Base-by-base conservation (phyloP, 2,113 vertebrate species). In the Oxyruncus cristatus region DNA sequence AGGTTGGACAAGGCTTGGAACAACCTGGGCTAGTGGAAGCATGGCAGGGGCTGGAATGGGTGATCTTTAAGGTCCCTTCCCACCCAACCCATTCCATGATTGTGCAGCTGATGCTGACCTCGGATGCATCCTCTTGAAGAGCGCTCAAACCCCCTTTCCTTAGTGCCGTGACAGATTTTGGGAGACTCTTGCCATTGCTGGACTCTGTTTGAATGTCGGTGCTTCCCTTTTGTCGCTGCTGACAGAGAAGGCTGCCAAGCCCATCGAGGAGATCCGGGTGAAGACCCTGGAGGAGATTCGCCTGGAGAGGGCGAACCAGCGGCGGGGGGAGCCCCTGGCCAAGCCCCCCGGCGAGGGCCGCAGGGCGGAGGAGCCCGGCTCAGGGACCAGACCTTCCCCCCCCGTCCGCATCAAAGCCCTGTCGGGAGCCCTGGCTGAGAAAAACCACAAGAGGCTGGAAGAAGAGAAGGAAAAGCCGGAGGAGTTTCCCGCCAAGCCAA, bases 261-360 rank as follows among this genome's bases (percentile, higher is more conserved):
- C 96, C 46, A 63, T 97, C 8, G 97, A 97, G 74, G 98, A 99
- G 86, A 98, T 99, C 46, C 98, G 91, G 3, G 98, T 99, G 88
- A 99, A 99, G 97, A 99, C 99, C 5, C 97, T 99, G 55, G 98
- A 99, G 93, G 99, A 99, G 96, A 99, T 99, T 81, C 98, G 97
- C 17, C 98, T 98, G 55, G 99, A 99, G 94, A 99, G 98, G 93
- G 98, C 98, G 24, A 96, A 35, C 59, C 99, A 98, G 78, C 97
- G 97, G 72, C 96, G 95, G 44, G 97, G 91, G 47, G 98, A 98
- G 5, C 37, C 92, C 46, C 95, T 95, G n/a, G 89, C 63, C 22
- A 96, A 96, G 81, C 68, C 56, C 35, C 90, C 96, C 18, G 53
- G 50, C 21, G 97, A 97, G 59, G 56, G 84, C 21, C 19, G 56